Percentiles rank a stretch among this genome's conserved stretches.
Conservation (phyloP, 2,888 invertebrate genomes). For the Cataglyphis cursor region DNA sequence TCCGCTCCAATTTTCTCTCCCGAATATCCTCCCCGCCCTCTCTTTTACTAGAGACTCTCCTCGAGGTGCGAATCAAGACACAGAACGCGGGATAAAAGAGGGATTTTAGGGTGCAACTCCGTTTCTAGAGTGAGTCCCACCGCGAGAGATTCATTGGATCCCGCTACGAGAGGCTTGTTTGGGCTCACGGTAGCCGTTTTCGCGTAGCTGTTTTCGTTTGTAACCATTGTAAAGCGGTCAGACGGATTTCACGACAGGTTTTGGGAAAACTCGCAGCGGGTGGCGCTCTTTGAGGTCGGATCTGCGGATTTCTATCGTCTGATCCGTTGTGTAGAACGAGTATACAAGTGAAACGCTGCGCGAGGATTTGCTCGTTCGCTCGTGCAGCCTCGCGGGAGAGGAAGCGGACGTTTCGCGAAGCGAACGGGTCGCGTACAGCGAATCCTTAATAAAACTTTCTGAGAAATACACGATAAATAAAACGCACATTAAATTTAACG, state of each 20-base stretch:
- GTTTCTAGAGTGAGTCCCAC: conserved; percentile 25
- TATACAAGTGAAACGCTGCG: conserved; percentile 31
- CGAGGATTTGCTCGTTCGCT: conserved; percentile 37
- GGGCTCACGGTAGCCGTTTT: conserved; percentile 66
- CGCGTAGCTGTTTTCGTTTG: conserved; percentile 66
- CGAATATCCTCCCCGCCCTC: conserved; percentile 48
- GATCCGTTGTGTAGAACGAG: conserved; percentile 75
- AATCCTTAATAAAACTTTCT: not conserved
- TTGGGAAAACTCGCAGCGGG: conserved; percentile 85
- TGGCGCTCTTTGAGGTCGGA: conserved; percentile 68
- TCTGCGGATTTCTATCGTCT: conserved; percentile 75
- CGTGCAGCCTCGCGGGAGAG: conserved; percentile 25
- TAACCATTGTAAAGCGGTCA: conserved; percentile 61
- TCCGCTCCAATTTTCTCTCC: conserved; percentile 83
- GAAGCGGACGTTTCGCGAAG: not conserved
- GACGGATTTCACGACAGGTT: conserved; percentile 77
- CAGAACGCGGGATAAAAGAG: conserved; percentile 32
- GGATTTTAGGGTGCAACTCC: not conserved
- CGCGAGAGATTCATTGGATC: conserved; percentile 36
- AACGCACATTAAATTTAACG: not conserved
- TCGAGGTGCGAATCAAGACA: conserved; percentile 52
- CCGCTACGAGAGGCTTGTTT: conserved; percentile 71
- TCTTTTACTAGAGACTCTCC: conserved; percentile 43
- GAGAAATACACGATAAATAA: not conserved
- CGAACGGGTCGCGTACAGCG: not conserved